Base-by-base conservation (phyloP, 2,888 invertebrate species). In the Drosophila anomalata region DNA sequence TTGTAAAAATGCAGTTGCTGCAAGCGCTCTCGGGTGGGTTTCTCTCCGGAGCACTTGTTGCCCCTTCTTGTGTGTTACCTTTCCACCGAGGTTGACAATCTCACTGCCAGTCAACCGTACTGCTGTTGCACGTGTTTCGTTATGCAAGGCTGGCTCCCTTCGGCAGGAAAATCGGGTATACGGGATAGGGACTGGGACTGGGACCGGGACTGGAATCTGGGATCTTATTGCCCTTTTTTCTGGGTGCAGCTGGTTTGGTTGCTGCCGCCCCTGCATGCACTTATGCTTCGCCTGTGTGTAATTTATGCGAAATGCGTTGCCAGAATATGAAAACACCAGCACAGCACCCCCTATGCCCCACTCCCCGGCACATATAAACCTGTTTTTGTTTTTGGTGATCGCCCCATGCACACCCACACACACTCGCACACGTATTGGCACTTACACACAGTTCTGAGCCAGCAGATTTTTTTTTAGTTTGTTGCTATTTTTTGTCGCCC, bases 291-390 rank as follows among this genome's bases (percentile, higher is more conserved):
- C 46, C 41, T 58, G 57, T 62, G 51, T 61, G 58, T 81, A 79
- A 83, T 86, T 86, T 88, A 88, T 82, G 88, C 88, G 70, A 88
- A 82, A 82, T 83, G 84, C 81, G 87, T 82, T 86, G 88, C 86
- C 86, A 79, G 83, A 85, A 87, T 75, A 77, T 83, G 55, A 72
- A 81, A 63, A 75, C 44, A 72, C 48, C 41, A 47, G 52, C 69
- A 50, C 31, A 57, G 31, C 36, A 24, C 39, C 29, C 14, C n/a
- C 36, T 46, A 17, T 44, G 41, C 39, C 39, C 29, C 65, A 24
- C 17, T 48, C 48, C 44, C 36, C 41, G 50, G 68, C 63, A 67
- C 39, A 26, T 39, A 53, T 59, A 72, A 72, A 72, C 72, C 75
- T 75, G 75, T 72, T 72, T 68, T 56, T 24, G 74, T 70, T 72